These are phyloP conservation scores for Isoperla grammatica DNA, from an alignment of 2,888 invertebrate genomes.

Conservation along the genomic window DNA sequence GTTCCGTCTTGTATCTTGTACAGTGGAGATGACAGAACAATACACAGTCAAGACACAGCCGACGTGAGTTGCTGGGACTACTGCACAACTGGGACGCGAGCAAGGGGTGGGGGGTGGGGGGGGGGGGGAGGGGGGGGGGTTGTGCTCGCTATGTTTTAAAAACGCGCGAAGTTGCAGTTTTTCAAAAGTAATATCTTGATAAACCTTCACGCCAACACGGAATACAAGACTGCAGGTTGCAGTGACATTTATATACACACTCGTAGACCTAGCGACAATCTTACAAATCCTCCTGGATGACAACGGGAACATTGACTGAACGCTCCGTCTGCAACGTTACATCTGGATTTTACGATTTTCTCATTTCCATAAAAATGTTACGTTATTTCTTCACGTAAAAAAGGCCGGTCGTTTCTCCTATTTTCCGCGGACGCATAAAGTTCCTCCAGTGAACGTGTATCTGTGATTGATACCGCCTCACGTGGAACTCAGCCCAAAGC, in stretches of 20 bases:
- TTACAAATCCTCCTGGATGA: conserved; percentile 8
- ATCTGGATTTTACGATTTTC: conserved; percentile 6
- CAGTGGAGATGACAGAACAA: conserved; percentile 8
- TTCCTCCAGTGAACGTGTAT: neutral
- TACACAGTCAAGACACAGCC: conserved; percentile 4
- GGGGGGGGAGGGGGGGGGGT: neutral
- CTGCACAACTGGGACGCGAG: neutral
- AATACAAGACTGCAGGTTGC: too few species aligned
- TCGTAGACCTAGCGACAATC: too few species aligned
- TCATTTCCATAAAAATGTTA: conserved; percentile 14
- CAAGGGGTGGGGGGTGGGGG: neutral
- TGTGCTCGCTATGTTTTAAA: too few species aligned
- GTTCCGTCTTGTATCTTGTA: too few species aligned
- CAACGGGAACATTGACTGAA: conserved; percentile 5
- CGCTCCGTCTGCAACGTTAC: neutral
- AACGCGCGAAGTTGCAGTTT: too few species aligned
- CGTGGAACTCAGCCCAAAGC: neutral
- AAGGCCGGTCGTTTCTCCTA: too few species aligned
- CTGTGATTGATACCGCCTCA: neutral
- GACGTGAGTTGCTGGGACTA: neutral
- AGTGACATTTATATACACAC: too few species aligned
- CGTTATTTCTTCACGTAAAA: neutral
- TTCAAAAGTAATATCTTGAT: too few species aligned
- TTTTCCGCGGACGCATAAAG: neutral
- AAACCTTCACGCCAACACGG: too few species aligned